A percentile compares a stretch with the other conserved stretches of the same genome.
Conservation (phyloP, 2,888 invertebrate species). For the Himalopsyche kuldschensis region DNA sequence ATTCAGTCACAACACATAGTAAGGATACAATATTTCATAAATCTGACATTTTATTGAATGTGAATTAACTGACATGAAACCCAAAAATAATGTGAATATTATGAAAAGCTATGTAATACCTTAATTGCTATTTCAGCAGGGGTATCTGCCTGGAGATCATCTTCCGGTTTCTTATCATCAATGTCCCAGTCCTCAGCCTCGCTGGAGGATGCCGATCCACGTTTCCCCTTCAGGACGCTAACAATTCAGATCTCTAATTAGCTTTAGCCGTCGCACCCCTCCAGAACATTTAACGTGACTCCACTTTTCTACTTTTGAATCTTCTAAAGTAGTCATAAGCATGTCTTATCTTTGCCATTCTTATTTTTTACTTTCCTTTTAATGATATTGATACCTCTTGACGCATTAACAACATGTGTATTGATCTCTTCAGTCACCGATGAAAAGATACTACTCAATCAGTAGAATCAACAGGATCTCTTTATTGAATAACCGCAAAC, state of each 20-base stretch:
- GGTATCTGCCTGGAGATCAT: constrained; percentile 40
- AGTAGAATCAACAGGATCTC: background rate
- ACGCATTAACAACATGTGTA: background rate
- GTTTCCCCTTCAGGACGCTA: constrained; percentile 32
- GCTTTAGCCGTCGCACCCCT: background rate
- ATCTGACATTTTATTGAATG: no score
- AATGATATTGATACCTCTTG: background rate
- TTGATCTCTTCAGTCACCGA: background rate
- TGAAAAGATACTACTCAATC: background rate
- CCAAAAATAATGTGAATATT: background rate
- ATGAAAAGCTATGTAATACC: background rate
- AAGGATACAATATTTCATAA: constrained; percentile 33
- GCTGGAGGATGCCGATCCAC: constrained; percentile 36
- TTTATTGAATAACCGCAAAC: background rate
- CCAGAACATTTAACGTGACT: background rate
- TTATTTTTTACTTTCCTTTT: background rate
- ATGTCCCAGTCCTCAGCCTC: constrained; percentile 45
- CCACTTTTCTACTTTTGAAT: background rate
- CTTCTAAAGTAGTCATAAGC: background rate
- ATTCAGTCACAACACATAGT: constrained; percentile 7
- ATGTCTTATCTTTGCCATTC: background rate
- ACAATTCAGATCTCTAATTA: constrained; percentile 26
- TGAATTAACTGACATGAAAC: no score
- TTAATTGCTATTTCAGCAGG: background rate
- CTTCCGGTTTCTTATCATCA: constrained; percentile 32